Base-by-base conservation (phyloP, 2,888 invertebrate genomes). In the Chironomus tentans region DNA sequence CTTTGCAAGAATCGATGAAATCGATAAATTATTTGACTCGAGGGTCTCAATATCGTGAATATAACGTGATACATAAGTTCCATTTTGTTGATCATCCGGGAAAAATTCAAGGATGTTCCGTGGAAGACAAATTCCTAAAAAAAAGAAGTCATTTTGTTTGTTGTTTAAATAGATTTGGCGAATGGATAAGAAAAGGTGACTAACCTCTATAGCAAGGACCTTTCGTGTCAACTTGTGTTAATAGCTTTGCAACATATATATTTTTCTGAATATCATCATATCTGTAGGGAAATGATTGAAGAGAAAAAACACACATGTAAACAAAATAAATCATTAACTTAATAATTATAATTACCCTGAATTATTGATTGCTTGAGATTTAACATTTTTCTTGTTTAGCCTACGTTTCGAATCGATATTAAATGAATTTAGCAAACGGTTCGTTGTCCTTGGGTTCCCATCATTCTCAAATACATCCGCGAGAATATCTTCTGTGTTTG, bases 401-500 rank as follows among this genome's bases (percentile, higher is more conserved):
- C 81, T 82, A 2, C 83, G 81, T 50, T 81, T 81, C 2, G 82
- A 80, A 77, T 83, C 82, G 28, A 74, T 47, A 47, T 46, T 22
- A 65, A 74, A 74, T 7, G 80, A 77, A 24, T 70, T 15, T 15
- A 73, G 38, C 6, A 73, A 12, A 62, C 72, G 72, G 13, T 15
- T 48, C 15, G n/a, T 18, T 22, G 47, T n/a, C 15, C 10, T 46
- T 4, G 12, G 48, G 15, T 70, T 77, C 80, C 80, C 61, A 28
- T 80, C 80, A 38, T 80, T 80, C 77, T 83, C 81, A 46, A 82
- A 81, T 12, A 87, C 85, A 76, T 87, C 87, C 73, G 87, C 87
- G 38, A 87, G 85, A 3, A 24, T 24, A 6, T 65, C 65, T 61
- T 87, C 86, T 5, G 87, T 87, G 10, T 87, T 87, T 28, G 88